Conservation (phyloP, 2,113 vertebrate species). For the Piaya cayana region DNA sequence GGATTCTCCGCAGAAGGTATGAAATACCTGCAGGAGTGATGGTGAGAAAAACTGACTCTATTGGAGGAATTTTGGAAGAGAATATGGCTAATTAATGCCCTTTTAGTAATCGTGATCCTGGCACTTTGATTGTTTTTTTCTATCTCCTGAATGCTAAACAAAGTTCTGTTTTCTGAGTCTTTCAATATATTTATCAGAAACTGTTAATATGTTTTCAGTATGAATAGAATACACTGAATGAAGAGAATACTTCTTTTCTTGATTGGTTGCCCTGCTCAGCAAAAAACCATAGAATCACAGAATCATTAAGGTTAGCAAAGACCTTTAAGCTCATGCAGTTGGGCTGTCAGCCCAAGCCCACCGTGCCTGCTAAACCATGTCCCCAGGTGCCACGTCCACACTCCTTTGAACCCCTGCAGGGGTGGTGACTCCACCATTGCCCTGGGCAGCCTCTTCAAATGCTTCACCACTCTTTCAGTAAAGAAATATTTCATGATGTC, state of each 20-base stretch:
- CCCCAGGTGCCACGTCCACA: too few relatives aligned
- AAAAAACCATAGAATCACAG: neutral
- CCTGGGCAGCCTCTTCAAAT: too few relatives aligned
- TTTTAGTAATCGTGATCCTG: neutral
- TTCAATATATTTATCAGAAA: neutral
- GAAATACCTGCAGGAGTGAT: neutral
- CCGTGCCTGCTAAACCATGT: too few relatives aligned
- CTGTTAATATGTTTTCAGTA: neutral
- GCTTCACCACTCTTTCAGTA: too few relatives aligned
- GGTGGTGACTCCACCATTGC: too few relatives aligned
- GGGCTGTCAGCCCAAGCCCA: too few relatives aligned
- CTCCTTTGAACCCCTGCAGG: too few relatives aligned
- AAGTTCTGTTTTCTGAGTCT: neutral
- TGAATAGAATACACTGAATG: neutral
- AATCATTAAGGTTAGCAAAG: too few relatives aligned
- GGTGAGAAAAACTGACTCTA: accelerated
- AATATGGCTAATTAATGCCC: neutral
- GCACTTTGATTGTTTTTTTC: neutral
- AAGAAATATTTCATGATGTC: too few relatives aligned
- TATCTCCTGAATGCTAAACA: neutral
- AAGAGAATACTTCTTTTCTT: neutral
- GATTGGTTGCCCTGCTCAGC: neutral
- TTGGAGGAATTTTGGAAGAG: neutral
- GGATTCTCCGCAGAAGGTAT: slow-evolving; percentile 94
- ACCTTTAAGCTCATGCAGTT: too few relatives aligned